Conservation (phyloP, 1,140 invertebrate species). For the Bombus sibiricus region DNA sequence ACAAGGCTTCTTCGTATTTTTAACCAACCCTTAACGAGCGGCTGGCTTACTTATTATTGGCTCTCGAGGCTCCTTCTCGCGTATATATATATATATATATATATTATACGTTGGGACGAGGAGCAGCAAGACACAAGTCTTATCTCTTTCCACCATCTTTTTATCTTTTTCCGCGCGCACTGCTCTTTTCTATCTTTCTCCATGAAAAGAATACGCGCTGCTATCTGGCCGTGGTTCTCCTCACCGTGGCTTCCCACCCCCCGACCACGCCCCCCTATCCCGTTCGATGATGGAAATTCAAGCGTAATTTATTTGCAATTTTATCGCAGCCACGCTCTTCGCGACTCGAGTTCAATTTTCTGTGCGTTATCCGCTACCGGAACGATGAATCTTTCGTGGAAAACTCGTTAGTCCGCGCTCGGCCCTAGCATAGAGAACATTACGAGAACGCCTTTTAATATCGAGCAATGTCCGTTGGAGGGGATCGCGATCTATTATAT, state of each 20-base stretch:
- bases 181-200: not conserved
- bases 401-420: slow-evolving; percentile 44
- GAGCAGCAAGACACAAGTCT: slow-evolving; percentile 21
- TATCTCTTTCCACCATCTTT: slow-evolving; percentile 36
- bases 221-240: not conserved
- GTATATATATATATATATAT: slow-evolving; percentile 1
- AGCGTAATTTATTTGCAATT: slow-evolving; percentile 73
- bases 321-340: slow-evolving; percentile 32
- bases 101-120: not conserved
- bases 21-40: slow-evolving; percentile 61
- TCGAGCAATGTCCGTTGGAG: slow-evolving; percentile 2
- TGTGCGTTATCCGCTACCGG: slow-evolving; percentile 41
- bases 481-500: not conserved
- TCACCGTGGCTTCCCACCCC: no score
- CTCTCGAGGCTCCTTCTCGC: slow-evolving; percentile 26
- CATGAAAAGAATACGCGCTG: not conserved
- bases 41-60: slow-evolving; percentile 62
- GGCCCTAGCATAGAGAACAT: not conserved
- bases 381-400: slow-evolving; percentile 56
- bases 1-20: slow-evolving; percentile 55
- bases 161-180: not conserved
- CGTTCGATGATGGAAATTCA: slow-evolving; percentile 62
- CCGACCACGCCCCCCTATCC: not conserved
- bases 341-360: slow-evolving; percentile 63
- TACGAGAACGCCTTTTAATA: slow-evolving; percentile 33